Evolutionary conservation across 2,888 invertebrate genomes (phyloP).

Genomic region (Synanthedon tipuliformis): DNA sequence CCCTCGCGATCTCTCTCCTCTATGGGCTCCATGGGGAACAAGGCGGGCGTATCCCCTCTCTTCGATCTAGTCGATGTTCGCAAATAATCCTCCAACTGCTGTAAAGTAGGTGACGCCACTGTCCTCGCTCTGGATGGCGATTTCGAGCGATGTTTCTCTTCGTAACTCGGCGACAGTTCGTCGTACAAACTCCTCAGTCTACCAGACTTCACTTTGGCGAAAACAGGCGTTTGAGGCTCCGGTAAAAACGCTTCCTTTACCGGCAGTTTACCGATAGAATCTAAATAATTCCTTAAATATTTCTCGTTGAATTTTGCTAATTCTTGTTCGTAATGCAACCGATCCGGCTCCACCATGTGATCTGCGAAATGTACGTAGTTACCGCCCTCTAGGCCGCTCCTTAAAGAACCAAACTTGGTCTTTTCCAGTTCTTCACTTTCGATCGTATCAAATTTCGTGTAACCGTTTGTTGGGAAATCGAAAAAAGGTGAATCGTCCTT

Average conservation of each 20-base stretch:
- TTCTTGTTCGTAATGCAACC: constrained; percentile 53
- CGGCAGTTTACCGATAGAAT: constrained; percentile 41
- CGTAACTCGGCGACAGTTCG: constrained; percentile 46
- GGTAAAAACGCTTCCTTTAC: constrained; percentile 58
- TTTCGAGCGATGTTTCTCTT: constrained; percentile 35
- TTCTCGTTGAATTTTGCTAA: constrained; percentile 57
- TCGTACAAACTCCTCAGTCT: constrained; percentile 46
- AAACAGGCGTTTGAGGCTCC: constrained; percentile 59
- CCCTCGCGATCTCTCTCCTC: constrained; percentile 45
- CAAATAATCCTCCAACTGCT: constrained; percentile 62
- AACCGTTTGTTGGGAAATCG: constrained; percentile 32
- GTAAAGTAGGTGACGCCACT: constrained; percentile 53
- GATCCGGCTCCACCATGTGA: constrained; percentile 44
- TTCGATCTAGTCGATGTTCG: constrained; percentile 40
- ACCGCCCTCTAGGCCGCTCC: constrained; percentile 48
- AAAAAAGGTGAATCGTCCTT: constrained; percentile 31
- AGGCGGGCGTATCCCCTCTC: constrained; percentile 48
- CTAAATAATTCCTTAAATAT: constrained; percentile 51
- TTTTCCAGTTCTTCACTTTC: constrained; percentile 41
- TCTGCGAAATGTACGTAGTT: constrained; percentile 54
- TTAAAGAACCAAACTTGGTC: constrained; percentile 58
- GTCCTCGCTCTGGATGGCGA: constrained; percentile 50
- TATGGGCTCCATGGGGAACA: constrained; percentile 69
- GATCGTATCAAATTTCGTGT: constrained; percentile 33
- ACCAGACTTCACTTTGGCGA: constrained; percentile 55